Percentiles rank a stretch among this genome's conserved stretches.
Conservation (phyloP, 2,113 vertebrate species). For the Phasianus colchicus region DNA sequence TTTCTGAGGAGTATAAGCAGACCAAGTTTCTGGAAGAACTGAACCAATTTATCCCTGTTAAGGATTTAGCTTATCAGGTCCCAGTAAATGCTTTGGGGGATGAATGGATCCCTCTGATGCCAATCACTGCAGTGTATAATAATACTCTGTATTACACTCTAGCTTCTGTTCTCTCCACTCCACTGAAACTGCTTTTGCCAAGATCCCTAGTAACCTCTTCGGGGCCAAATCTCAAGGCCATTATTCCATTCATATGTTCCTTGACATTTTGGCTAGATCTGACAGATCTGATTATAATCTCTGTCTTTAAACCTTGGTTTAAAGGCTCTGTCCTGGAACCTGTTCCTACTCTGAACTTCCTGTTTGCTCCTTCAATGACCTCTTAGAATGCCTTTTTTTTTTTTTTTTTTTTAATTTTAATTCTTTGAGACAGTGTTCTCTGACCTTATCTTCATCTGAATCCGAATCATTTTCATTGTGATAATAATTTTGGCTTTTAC, state of each 20-base stretch:
- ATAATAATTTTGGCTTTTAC: constrained; percentile 55
- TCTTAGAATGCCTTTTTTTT: neutral
- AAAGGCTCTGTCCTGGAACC: constrained; percentile 25
- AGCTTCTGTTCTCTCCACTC: constrained; percentile 58
- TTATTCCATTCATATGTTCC: constrained; percentile 60
- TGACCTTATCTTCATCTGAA: neutral
- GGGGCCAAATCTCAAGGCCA: constrained; percentile 58
- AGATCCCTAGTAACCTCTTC: constrained; percentile 52
- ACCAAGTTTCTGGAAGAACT: neutral
- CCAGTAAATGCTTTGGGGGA: constrained; percentile 7
- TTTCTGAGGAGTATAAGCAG: neutral
- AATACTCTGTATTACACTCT: constrained; percentile 1
- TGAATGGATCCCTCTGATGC: neutral
- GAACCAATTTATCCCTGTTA: neutral
- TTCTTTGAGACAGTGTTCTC: neutral
- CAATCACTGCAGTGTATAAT: neutral
- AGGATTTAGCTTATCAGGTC: constrained; percentile 4
- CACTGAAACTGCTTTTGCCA: constrained; percentile 49
- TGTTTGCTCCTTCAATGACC: neutral
- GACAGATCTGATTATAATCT: constrained; percentile 40
- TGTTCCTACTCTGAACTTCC: neutral
- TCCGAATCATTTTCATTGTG: constrained; percentile 44
- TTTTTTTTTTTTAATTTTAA: neutral
- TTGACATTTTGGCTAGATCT: constrained; percentile 61
- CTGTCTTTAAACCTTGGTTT: constrained; percentile 22